Conservation (phyloP, 30 jellyfish, hydroid and myxozoan genomes). For the Turritopsis rubra region DNA sequence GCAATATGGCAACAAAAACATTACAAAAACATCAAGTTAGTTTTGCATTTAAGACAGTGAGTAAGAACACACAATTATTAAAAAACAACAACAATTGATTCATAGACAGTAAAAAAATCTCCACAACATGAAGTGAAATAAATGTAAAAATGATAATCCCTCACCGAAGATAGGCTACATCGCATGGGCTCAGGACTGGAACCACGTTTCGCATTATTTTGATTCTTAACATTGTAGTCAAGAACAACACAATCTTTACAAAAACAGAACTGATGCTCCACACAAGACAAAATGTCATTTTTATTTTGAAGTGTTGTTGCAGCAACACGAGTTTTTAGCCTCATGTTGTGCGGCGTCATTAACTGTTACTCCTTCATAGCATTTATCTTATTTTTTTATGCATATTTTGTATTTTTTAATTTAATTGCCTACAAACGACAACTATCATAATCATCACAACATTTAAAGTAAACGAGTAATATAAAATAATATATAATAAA, state of each 20-base stretch:
- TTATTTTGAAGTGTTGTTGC: background rate
- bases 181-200: background rate
- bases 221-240: background rate
- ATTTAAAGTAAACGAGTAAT: background rate
- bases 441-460: background rate
- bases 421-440: background rate
- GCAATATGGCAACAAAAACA: too few relatives aligned
- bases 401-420: background rate
- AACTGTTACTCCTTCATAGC: background rate
- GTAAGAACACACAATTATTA: background rate
- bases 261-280: slow-evolving; percentile 11
- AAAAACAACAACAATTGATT: background rate
- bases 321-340: slow-evolving; percentile 7
- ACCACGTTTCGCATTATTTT: background rate
- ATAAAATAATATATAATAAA: too few relatives aligned
- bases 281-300: slow-evolving; percentile 3
- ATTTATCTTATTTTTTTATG: too few relatives aligned
- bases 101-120: too few relatives aligned
- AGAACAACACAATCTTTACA: slow-evolving; percentile 16
- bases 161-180: background rate
- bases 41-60: too few relatives aligned
- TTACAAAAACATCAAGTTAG: too few relatives aligned
- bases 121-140: background rate
- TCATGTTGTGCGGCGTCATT: background rate
- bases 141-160: background rate